Evolutionary conservation across 2,888 invertebrate species (phyloP), one percentile per base, ranked within the genome.

Genomic region (Ptychoptera albimana): DNA sequence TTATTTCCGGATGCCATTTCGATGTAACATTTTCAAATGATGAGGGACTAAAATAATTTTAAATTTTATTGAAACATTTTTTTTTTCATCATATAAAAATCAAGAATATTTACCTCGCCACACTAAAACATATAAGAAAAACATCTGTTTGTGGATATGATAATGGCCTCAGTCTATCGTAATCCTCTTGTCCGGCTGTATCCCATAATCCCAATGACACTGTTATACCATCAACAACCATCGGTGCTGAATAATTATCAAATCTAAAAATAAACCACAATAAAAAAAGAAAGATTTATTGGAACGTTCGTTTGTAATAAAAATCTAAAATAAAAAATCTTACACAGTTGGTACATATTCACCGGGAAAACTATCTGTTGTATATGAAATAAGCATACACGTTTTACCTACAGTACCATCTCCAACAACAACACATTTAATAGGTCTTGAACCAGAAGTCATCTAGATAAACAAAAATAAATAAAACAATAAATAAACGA

Each of bases 1-100:
- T 93, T 57, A 98, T 94, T 77, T 98, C 98, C 53, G 97, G 97
- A 70, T 93, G 93, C 98, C 97, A 98, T 73, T 98, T 98, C 53
- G 93, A 93, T 60, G 91, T 91, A 51, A 98, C 94, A 77, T 97
- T 98, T 74, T 97, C 97, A 73, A 94, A 97, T 42, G 97, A 97
- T 43, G 96, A 94, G 50, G 97, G 97, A 66, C 94, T 93, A 60
- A 48, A 68, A n/a, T n/a, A n/a, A n/a, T n/a, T n/a, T n/a, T n/a
- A 67, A 23, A 42, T 11, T 30, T 31, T 16, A 16, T 39, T 38
- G 10, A 8, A 15, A 14, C 11, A 32, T 43, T 35, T 42, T 13
- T 37, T n/a, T n/a, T n/a, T n/a, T n/a, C n/a, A n/a, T n/a, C n/a
- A n/a, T n/a, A n/a, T n/a, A n/a, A n/a, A n/a, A n/a, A n/a, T 9